Conservation (phyloP, 2,888 invertebrate species). For the Arenicola marina region DNA sequence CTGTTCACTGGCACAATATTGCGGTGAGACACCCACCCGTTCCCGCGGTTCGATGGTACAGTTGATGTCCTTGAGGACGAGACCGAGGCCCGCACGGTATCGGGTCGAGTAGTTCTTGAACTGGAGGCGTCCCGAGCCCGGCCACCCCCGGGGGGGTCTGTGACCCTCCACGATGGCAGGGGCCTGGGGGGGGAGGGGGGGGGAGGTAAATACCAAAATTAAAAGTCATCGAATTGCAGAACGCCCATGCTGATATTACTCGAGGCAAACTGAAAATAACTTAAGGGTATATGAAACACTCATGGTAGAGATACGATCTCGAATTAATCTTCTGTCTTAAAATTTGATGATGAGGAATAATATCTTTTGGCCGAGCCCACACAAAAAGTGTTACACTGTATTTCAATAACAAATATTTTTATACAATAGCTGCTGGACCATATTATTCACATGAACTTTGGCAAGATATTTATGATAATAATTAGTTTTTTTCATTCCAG, state of each 20-base stretch:
- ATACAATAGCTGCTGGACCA: no score
- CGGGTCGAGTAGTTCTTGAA: conserved; percentile 31
- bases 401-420: no score
- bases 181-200: conserved; percentile 12
- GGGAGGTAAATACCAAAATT: not conserved
- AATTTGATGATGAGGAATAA: no score
- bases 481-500: no score
- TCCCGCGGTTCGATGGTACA: conserved; percentile 28
- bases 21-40: conserved; percentile 18
- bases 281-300: not conserved
- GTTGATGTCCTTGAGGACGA: conserved; percentile 32
- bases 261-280: not conserved
- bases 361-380: no score
- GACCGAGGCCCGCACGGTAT: conserved; percentile 32
- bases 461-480: not conserved
- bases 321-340: no score
- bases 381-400: no score
- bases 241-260: not conserved
- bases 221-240: not conserved
- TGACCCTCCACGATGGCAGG: conserved; percentile 15
- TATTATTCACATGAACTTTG: no score
- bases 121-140: conserved; percentile 25
- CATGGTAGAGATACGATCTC: not conserved
- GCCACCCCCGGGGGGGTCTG: conserved; percentile 29
- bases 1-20: not conserved